Base-by-base conservation (phyloP, 2,888 invertebrate genomes). In the Metopia argyrocephala region DNA sequence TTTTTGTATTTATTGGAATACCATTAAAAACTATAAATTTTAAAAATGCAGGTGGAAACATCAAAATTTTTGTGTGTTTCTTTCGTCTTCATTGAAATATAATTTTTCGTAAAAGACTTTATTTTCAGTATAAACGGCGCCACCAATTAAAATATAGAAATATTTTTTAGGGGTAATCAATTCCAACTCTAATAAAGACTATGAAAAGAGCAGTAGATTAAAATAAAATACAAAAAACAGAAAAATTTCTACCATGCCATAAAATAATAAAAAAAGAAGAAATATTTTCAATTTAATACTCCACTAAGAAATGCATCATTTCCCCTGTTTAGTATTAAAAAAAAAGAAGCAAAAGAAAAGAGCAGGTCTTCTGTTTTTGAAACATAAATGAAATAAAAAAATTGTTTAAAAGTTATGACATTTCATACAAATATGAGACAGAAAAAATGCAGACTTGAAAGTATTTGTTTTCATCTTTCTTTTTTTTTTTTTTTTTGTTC, bases 21-120 rank as follows among this genome's bases (percentile, higher is more conserved):
- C 48, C 79, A 70, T 52, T 57, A 57, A 38, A 68, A 68, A 46
- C 48, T 28, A 74, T 79, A 79, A 79, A 79, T 69, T 59, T 18
- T 45, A 5, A 38, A 50, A 25, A 68, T 66, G 76, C 79, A 76
- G 79, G 79, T 80, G 79, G 28, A 80, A n/a, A 46, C 64, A 68
- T 76, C 66, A 79, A 76, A 23, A 68, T 71, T 61, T 64, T 62
- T n/a, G 2, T 46, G 5, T 15, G 28, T 9, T 25, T 28, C 27
- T 15, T 5, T 46, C 12, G 31, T 31, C 12, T 31, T 7, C 31
- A 7, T 31, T 31, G 31, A 12, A 31, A 31, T 31, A 31, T 31
- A 74, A 23, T 57, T 57, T 65, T 65, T 66, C 31, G 31, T 7
- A 12, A 38, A 38, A 12, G 28, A 56, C 28, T 68, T 38, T 59